phyloP scores from a whole-genome alignment of 2,888 invertebrate genomes.

The Apamea anceps region DNA sequence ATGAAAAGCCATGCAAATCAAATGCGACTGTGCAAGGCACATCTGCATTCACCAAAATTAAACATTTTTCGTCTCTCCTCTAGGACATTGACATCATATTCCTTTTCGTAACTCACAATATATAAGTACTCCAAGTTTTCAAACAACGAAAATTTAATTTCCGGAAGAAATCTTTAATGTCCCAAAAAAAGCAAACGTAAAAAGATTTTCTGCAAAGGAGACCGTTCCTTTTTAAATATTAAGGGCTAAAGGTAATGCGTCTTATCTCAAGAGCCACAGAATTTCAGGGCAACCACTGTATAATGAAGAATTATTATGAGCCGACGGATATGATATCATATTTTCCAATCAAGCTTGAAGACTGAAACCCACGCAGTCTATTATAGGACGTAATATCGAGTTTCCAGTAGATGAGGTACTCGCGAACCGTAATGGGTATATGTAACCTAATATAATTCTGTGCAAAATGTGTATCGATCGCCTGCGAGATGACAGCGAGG shows the following conservation, averaged over 20 bases:
- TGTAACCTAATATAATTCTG: conserved; percentile 66
- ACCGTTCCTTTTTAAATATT: conserved; percentile 37
- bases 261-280: conserved; percentile 31
- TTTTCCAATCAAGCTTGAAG: conserved; percentile 64
- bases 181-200: conserved; percentile 13
- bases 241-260: conserved; percentile 2
- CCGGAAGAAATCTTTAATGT: conserved; percentile 7
- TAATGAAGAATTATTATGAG: conserved; percentile 51
- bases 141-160: conserved; percentile 24
- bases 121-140: background rate
- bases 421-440: conserved; percentile 47
- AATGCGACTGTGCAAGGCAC: conserved; percentile 43
- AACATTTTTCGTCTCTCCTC: conserved; percentile 18
- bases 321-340: conserved; percentile 53
- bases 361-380: conserved; percentile 64
- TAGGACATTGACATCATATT: conserved; percentile 8
- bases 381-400: conserved; percentile 60
- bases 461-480: conserved; percentile 70
- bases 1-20: conserved; percentile 59
- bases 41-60: conserved; percentile 38
- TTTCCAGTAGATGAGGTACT: conserved; percentile 63
- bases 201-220: conserved; percentile 26
- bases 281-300: conserved; percentile 24
- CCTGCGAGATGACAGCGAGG: conserved; percentile 50
- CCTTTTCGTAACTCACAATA: background rate